phyloP scores from a whole-genome alignment of 2,888 invertebrate species.

The Leucoma salicis region DNA sequence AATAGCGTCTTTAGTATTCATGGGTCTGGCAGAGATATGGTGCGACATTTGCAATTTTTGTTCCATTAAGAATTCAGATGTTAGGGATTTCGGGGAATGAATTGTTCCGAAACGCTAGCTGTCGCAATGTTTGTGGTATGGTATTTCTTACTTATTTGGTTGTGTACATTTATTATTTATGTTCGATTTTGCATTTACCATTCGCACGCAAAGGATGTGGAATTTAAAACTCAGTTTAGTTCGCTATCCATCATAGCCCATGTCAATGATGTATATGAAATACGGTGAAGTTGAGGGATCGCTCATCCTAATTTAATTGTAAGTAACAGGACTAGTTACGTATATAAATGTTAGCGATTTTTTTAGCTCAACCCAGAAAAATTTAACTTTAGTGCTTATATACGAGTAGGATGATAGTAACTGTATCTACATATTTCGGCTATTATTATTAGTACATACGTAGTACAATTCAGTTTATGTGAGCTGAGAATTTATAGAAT shows the following conservation, averaged over 20 bases:
- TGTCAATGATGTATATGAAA: conserved; percentile 58
- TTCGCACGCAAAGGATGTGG: conserved; percentile 3
- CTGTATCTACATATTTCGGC: too few relatives aligned
- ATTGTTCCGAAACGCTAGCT: conserved; percentile 43
- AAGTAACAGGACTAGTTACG: not conserved
- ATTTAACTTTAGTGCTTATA: too few relatives aligned
- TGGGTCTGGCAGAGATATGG: conserved; percentile 68
- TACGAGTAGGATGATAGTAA: too few relatives aligned
- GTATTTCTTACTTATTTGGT: not conserved
- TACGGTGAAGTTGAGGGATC: conserved; percentile 47
- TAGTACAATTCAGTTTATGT: too few relatives aligned
- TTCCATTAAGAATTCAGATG: conserved; percentile 79
- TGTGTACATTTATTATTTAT: not conserved
- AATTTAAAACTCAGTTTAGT: conserved; percentile 52
- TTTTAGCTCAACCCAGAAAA: too few relatives aligned
- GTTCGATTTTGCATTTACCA: not conserved
- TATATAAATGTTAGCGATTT: too few relatives aligned
- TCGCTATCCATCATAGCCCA: conserved; percentile 65
- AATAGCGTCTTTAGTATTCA: conserved; percentile 80
- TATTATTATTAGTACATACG: too few relatives aligned
- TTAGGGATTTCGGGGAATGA: conserved; percentile 70
- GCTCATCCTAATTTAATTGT: conserved; percentile 67
- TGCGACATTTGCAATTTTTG: conserved; percentile 79
- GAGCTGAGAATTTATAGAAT: too few relatives aligned
- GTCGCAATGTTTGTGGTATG: not conserved